These are phyloP conservation scores for Dryadula phaetusa DNA, from an alignment of 2,888 invertebrate species.

Conservation along the genomic window DNA sequence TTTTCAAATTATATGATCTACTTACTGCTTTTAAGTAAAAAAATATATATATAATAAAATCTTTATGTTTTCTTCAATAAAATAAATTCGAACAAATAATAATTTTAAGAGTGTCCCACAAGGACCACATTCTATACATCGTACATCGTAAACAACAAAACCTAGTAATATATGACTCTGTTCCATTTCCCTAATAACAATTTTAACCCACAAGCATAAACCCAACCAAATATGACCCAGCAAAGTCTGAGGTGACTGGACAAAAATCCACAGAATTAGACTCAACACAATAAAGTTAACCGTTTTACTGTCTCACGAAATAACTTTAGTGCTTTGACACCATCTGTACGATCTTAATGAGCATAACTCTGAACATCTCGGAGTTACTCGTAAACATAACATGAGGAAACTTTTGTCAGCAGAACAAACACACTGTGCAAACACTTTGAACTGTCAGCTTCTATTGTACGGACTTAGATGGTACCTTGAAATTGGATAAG, in stretches of 20 bases:
- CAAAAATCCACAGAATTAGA: neutral
- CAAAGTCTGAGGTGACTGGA: neutral
- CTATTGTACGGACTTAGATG: slow-evolving; percentile 59
- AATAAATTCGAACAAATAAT: too few relatives aligned
- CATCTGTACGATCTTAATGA: slow-evolving; percentile 39
- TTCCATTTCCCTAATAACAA: neutral
- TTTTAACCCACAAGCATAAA: neutral
- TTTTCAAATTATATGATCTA: too few relatives aligned
- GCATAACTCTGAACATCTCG: slow-evolving; percentile 21
- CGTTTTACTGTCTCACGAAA: slow-evolving; percentile 15
- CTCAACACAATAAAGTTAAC: slow-evolving; percentile 14
- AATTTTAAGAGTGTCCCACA: too few relatives aligned
- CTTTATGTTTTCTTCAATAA: too few relatives aligned
- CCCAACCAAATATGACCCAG: neutral
- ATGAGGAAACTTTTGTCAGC: slow-evolving; percentile 59
- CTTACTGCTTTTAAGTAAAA: too few relatives aligned
- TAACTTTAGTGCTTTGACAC: slow-evolving; percentile 32
- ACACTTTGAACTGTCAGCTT: slow-evolving; percentile 66
- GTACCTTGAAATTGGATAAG: slow-evolving; percentile 24
- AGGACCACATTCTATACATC: too few relatives aligned
- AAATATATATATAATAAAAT: too few relatives aligned
- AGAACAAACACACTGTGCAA: slow-evolving; percentile 65
- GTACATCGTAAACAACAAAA: neutral
- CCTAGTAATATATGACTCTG: neutral
- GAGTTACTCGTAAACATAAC: slow-evolving; percentile 36